These are phyloP conservation scores for Gortyna flavago DNA, from an alignment of 2,888 invertebrate genomes.

Conservation along the genomic window DNA sequence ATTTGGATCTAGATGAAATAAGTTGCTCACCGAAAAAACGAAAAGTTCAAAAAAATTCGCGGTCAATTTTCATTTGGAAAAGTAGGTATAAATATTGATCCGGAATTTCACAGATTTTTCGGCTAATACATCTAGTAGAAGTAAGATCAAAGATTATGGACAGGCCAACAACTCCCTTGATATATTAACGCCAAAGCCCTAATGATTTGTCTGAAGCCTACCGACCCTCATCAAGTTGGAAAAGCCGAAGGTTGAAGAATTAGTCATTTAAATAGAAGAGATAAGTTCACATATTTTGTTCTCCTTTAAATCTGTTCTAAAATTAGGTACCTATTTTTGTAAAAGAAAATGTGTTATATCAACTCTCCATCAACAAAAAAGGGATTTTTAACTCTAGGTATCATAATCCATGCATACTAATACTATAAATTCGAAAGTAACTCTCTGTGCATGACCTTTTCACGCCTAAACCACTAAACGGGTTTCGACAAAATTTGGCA, in stretches of 20 bases:
- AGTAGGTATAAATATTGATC: not conserved
- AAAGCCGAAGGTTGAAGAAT: slow-evolving; percentile 29
- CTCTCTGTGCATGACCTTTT: not conserved
- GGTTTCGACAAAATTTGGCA: not conserved
- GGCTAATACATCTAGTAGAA: not conserved
- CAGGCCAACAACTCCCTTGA: slow-evolving; percentile 17
- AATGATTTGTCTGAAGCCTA: slow-evolving; percentile 37
- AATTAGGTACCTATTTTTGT: not conserved
- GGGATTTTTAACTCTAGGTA: too few relatives aligned
- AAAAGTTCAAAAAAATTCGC: not conserved
- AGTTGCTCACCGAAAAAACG: not conserved
- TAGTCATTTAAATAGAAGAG: slow-evolving; percentile 21
- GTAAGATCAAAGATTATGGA: slow-evolving; percentile 3
- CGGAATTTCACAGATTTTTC: not conserved
- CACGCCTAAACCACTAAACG: not conserved
- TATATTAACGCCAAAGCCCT: slow-evolving; percentile 21
- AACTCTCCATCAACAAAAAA: not conserved
- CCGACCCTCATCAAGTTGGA: slow-evolving; percentile 31
- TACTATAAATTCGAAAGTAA: not conserved
- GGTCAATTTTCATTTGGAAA: not conserved
- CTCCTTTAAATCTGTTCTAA: not conserved
- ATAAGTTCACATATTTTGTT: not conserved
- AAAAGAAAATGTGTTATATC: not conserved
- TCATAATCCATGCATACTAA: not conserved
- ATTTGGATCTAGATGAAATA: not conserved